Evolutionary conservation across 1,140 invertebrate species (phyloP), one percentile per base, ranked within the genome.

Genomic region (Drosophila pseudoobscura): DNA sequence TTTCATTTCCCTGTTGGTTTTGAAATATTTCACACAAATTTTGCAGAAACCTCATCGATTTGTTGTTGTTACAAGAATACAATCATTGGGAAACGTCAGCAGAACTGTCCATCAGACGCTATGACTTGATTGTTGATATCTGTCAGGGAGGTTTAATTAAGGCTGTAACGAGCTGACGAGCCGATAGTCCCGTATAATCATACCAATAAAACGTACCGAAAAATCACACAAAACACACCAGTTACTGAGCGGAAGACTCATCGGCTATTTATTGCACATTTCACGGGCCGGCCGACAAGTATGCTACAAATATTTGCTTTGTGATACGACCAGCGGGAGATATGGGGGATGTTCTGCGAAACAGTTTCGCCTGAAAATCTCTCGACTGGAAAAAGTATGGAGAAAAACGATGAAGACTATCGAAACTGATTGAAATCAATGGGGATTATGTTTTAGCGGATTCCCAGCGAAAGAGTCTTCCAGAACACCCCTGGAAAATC

Each of bases 241-340:
- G 43, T 53, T 44, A 50, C 35, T 39, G 35, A 11, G 35, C 35
- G 35, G 11, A 26, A 8, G 31, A 39, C 4, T 13, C 11, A 39
- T 13, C 11, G 8, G 35, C 11, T 13, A 5, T 13, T 5, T 13
- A 54, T 60, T 69, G 22, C 53, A 70, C 64, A 70, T 69, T 52
- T 72, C 43, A 45, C 41, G 43, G 13, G 52, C 46, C 55, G 24
- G 45, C 17, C 51, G 47, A 50, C 44, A 63, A 75, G 59, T 84
- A 66, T 64, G 49, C 61, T 43, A 72, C 82, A 83, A 88, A 88
- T 87, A 87, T 87, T 88, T 87, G 83, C 75, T 56, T 69, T 60
- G 22, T 56, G 64, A 80, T 64, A 63, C 35, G 22, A 45, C 35
- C 4, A 20, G 2, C 0, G 20, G 15, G 8, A 45, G 24, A 43